Conservation (phyloP, 2,888 invertebrate genomes). For the Dicyrtoma fusca region DNA sequence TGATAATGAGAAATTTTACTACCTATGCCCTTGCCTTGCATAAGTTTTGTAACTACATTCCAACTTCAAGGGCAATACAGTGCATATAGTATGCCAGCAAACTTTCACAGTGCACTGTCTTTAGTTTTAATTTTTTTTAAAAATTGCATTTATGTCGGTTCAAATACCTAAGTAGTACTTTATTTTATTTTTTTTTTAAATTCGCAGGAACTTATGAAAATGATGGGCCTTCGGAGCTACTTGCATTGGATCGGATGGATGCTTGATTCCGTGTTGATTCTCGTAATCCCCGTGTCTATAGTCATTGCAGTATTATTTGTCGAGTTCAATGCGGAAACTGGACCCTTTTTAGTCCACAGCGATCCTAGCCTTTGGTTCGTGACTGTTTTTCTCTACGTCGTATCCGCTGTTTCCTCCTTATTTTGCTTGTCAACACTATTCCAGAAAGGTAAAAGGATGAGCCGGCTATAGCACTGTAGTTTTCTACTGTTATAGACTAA, state of each 20-base stretch:
- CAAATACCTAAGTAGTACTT: too few relatives aligned
- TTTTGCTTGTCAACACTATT: slow-evolving; percentile 62
- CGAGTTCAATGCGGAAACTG: slow-evolving; percentile 50
- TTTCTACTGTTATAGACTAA: too few relatives aligned
- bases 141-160: too few relatives aligned
- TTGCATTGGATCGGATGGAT: slow-evolving; percentile 65
- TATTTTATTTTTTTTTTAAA: slow-evolving; percentile 8
- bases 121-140: too few relatives aligned
- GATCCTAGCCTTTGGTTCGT: slow-evolving; percentile 58
- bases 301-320: slow-evolving; percentile 59
- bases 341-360: slow-evolving; percentile 45
- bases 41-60: too few relatives aligned
- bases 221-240: slow-evolving; percentile 65
- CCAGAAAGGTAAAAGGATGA: slow-evolving; percentile 61
- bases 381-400: slow-evolving; percentile 60
- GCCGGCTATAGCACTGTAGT: too few relatives aligned
- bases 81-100: too few relatives aligned
- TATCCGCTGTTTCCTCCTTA: slow-evolving; percentile 60
- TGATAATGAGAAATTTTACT: too few relatives aligned
- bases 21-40: too few relatives aligned
- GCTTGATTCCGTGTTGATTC: slow-evolving; percentile 60
- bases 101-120: too few relatives aligned
- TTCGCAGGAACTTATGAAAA: slow-evolving; percentile 64
- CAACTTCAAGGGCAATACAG: too few relatives aligned
- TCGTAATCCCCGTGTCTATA: slow-evolving; percentile 59